These are phyloP conservation scores for Myripristis jacobus DNA, from an alignment of 2,797 vertebrate genomes.

Conservation along the genomic window DNA sequence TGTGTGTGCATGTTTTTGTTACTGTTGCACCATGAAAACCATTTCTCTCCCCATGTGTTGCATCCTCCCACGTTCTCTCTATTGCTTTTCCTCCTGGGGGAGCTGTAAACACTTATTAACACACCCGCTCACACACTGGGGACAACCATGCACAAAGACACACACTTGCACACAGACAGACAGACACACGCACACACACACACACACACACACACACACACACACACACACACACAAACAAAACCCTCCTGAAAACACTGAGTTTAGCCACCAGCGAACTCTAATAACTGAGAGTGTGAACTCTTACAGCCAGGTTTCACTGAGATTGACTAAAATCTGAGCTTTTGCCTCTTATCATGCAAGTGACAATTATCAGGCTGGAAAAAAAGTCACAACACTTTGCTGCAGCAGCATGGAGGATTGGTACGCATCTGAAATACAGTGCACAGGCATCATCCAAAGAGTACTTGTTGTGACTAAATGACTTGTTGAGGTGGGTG, in stretches of 20 bases:
- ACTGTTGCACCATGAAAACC: conserved; percentile 5
- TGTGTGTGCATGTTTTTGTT: conserved; percentile 10
- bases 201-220: neutral
- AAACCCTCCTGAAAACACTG: neutral
- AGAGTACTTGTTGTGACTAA: too few species aligned
- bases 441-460: too few species aligned
- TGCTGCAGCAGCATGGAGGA: neutral
- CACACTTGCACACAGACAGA: too few species aligned
- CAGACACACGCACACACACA: too few species aligned
- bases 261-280: neutral
- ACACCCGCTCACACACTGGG: conserved; percentile 8
- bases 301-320: neutral
- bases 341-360: neutral
- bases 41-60: neutral
- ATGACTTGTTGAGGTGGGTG: too few species aligned
- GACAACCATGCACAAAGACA: neutral
- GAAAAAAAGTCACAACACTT: neutral
- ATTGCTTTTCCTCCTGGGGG: conserved; percentile 6
- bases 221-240: neutral
- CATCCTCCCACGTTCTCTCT: conserved; percentile 11
- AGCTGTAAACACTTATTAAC: conserved; percentile 5
- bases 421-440: too few species aligned
- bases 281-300: neutral
- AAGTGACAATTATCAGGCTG: neutral
- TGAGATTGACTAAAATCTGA: neutral